These are phyloP conservation scores for Conchocele bisecta DNA, from an alignment of 2,888 invertebrate species.

Conservation along the genomic window DNA sequence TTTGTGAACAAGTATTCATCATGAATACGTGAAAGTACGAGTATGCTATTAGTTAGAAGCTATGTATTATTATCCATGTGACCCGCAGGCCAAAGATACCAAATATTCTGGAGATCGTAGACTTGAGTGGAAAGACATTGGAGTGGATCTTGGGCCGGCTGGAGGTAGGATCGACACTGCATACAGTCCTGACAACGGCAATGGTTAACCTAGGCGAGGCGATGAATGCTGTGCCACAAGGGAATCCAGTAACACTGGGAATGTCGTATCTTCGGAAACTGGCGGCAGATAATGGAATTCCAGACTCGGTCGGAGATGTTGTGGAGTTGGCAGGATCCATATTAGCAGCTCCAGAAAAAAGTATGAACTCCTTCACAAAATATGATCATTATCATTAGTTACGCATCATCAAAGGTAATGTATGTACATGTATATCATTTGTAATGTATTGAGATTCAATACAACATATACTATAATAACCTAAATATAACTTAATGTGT, in stretches of 20 bases:
- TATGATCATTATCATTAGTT: no score
- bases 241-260: slow-evolving; percentile 28
- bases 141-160: slow-evolving; percentile 31
- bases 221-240: slow-evolving; percentile 25
- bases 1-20: no score
- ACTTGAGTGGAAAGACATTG: slow-evolving; percentile 35
- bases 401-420: no score
- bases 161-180: not conserved
- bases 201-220: not conserved
- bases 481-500: no score
- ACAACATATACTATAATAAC: no score
- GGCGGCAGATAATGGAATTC: slow-evolving; percentile 22
- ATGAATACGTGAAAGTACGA: no score
- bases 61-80: no score
- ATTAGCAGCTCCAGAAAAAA: not conserved
- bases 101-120: slow-evolving; percentile 39
- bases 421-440: no score
- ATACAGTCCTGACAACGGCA: slow-evolving; percentile 13
- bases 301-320: slow-evolving; percentile 28
- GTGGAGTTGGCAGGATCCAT: slow-evolving; percentile 12
- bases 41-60: no score
- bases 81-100: slow-evolving; percentile 40
- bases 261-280: slow-evolving; percentile 21
- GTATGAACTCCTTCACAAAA: no score
- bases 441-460: no score